Conservation (phyloP, 1,140 invertebrate species). For the Brachionus sp. region DNA sequence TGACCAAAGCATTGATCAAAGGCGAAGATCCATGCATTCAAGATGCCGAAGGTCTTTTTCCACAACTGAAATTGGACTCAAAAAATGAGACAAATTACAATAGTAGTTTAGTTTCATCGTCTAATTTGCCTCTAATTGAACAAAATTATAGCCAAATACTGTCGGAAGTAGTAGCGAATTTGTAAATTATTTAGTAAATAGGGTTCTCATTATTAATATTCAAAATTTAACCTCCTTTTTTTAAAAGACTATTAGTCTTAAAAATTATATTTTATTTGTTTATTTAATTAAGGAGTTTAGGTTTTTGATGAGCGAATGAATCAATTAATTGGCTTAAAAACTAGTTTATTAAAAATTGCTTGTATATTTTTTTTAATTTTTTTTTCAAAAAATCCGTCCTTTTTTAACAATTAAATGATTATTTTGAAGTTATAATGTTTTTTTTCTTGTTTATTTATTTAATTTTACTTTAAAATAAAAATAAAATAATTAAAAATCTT, state of each 20-base stretch:
- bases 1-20: constrained; percentile 50
- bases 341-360: background rate
- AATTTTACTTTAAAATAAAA: background rate
- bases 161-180: constrained; percentile 58
- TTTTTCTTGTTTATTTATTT: background rate
- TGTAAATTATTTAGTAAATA: background rate
- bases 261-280: background rate
- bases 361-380: constrained; percentile 18
- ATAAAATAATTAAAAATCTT: background rate
- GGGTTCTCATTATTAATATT: background rate
- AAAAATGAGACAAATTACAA: constrained; percentile 39
- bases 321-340: background rate
- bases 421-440: background rate
- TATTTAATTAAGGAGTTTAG: background rate
- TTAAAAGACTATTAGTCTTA: background rate
- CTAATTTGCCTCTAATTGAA: constrained; percentile 58
- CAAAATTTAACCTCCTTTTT: background rate
- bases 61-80: constrained; percentile 56
- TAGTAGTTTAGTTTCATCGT: background rate
- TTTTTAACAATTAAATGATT: background rate
- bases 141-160: constrained; percentile 63
- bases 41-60: constrained; percentile 60
- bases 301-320: background rate
- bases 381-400: constrained; percentile 19
- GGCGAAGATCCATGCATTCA: constrained; percentile 63